Evolutionary conservation across 1,140 invertebrate genomes (phyloP).

Genomic region (Bicyclus anynana): DNA sequence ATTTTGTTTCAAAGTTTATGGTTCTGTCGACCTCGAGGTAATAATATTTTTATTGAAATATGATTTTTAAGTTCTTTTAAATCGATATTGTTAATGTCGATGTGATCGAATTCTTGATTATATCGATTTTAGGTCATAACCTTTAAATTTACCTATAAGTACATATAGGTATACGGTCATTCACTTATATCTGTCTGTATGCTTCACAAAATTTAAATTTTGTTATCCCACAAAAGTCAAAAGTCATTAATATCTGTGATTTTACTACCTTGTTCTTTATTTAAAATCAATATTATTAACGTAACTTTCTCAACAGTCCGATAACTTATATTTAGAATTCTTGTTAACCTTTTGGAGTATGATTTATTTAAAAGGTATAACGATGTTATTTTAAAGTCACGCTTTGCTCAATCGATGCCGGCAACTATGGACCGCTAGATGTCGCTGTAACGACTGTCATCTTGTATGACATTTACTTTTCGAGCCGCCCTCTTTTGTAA

Average conservation of each 20-base stretch:
- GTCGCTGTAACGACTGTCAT: conserved; percentile 57
- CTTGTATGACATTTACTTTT: conserved; percentile 56
- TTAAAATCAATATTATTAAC: no score
- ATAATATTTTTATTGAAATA: background rate
- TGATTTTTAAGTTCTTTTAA: background rate
- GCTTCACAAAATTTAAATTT: no score
- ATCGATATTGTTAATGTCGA: background rate
- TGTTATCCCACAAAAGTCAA: no score
- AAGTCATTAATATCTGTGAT: no score
- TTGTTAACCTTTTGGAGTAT: conserved; percentile 9
- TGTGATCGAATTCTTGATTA: background rate
- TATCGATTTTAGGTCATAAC: background rate
- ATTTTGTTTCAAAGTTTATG: background rate
- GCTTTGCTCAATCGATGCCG: conserved; percentile 29
- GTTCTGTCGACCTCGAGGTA: background rate
- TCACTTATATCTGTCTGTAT: no score
- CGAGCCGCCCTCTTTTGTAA: conserved; percentile 27
- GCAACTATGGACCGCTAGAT: conserved; percentile 40
- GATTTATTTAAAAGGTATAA: conserved; percentile 10
- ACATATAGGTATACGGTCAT: no score
- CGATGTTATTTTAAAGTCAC: conserved; percentile 30
- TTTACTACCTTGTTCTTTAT: no score
- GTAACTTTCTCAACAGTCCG: background rate
- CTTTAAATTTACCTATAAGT: no score
- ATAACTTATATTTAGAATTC: background rate